Evolutionary conservation across 2,113 vertebrate genomes (phyloP).

Genomic region (Chaenogobius annularis): DNA sequence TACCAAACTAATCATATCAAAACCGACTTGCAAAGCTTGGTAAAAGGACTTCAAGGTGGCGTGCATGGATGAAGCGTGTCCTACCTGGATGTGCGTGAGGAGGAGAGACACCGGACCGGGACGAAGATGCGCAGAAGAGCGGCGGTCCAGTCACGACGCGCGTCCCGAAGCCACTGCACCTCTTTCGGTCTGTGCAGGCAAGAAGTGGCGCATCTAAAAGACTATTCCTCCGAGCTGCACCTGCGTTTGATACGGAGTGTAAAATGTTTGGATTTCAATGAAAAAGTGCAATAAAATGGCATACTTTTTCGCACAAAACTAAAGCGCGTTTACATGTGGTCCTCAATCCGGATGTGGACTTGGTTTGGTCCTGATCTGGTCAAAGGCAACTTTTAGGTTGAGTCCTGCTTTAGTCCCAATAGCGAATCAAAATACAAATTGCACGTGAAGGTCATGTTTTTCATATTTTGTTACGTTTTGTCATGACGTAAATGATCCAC

Average conservation of each 20-base stretch:
- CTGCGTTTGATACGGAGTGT: too few species aligned
- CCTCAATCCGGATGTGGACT: too few species aligned
- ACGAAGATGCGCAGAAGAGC: slow-evolving; percentile 22
- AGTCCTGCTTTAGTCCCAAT: too few species aligned
- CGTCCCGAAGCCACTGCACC: background rate
- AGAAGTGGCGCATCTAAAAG: background rate
- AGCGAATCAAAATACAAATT: too few species aligned
- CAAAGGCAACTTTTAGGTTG: too few species aligned
- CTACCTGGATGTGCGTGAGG: slow-evolving; percentile 53
- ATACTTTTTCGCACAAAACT: background rate
- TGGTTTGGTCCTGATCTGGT: too few species aligned
- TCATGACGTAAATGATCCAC: too few species aligned
- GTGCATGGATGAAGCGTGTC: slow-evolving; percentile 28
- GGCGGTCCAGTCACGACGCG: slow-evolving; percentile 6
- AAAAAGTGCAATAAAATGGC: background rate
- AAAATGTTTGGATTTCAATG: too few species aligned
- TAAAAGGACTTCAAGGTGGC: background rate
- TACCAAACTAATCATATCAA: background rate
- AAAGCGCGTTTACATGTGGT: too few species aligned
- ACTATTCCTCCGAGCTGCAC: background rate
- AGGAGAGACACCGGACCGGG: slow-evolving; percentile 11
- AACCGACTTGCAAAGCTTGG: background rate
- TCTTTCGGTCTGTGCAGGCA: background rate
- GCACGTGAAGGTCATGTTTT: too few species aligned
- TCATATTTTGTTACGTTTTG: too few species aligned